Percentiles rank a stretch among this genome's conserved stretches.
Conservation (phyloP, 2,797 vertebrate genomes). For the Fundulus diaphanus region DNA sequence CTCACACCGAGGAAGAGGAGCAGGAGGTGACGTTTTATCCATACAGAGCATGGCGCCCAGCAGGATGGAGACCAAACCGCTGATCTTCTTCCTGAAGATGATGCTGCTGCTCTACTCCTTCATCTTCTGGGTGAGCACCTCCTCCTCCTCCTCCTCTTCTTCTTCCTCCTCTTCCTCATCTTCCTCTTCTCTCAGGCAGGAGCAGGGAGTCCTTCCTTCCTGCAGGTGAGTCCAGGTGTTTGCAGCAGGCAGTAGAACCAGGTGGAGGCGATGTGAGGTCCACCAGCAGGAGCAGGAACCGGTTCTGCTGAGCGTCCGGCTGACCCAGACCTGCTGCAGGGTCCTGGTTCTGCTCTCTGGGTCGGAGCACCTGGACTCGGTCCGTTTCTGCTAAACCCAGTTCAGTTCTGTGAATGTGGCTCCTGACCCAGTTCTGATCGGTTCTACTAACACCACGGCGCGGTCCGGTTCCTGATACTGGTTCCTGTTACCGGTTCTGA, state of each 20-base stretch:
- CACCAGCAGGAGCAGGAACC: not conserved
- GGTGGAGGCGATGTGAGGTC: no score
- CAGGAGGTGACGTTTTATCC: no score
- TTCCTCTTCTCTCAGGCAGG: not conserved
- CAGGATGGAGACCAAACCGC: conserved; percentile 96
- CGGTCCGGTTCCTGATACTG: no score
- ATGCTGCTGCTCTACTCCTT: conserved; percentile 96
- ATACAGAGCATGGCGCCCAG: conserved; percentile 90
- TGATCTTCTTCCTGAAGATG: conserved; percentile 93
- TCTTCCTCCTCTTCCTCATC: not conserved
- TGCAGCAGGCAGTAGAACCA: not conserved
- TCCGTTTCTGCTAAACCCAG: no score
- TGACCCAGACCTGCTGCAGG: not conserved
- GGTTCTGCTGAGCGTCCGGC: no score
- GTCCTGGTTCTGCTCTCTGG: not conserved
- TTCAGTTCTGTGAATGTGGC: no score
- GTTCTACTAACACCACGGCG: no score
- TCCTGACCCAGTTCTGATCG: no score
- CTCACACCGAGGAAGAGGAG: not conserved
- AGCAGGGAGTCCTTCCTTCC: not conserved
- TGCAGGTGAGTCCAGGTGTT: not conserved
- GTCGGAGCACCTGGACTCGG: no score
- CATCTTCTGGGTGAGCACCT: conserved; percentile 92
- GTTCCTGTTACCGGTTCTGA: no score
- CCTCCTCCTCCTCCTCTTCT: not conserved